These are phyloP conservation scores for Brassicogethes aeneus DNA, from an alignment of 2,888 invertebrate species.

Conservation along the genomic window DNA sequence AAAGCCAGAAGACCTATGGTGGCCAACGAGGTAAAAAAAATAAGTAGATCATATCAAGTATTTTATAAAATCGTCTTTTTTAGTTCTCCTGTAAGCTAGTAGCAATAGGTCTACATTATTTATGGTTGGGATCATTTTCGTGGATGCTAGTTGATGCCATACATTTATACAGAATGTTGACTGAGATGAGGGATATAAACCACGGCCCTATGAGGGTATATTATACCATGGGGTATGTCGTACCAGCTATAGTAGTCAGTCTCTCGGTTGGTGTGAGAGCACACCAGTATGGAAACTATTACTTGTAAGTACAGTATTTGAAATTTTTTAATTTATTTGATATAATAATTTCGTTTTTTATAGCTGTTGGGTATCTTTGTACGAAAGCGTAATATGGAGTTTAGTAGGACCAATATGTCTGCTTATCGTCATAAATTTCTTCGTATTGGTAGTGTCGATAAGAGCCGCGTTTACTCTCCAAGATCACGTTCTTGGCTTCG, in stretches of 20 bases:
- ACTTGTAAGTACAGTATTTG: constrained; percentile 65
- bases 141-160: constrained; percentile 91
- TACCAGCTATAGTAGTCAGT: constrained; percentile 85
- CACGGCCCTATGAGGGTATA: constrained; percentile 90
- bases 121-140: constrained; percentile 82
- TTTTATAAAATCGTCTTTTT: constrained; percentile 16
- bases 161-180: constrained; percentile 87
- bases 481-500: constrained; percentile 82
- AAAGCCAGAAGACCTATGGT: constrained; percentile 74
- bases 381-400: constrained; percentile 92
- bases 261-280: constrained; percentile 87
- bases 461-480: constrained; percentile 85
- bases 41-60: constrained; percentile 3
- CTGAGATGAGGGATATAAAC: constrained; percentile 93
- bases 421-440: constrained; percentile 67
- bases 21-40: constrained; percentile 62
- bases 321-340: constrained; percentile 4
- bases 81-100: constrained; percentile 80
- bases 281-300: constrained; percentile 89
- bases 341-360: constrained; percentile 12
- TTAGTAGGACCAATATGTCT: constrained; percentile 83
- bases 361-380: constrained; percentile 93
- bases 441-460: constrained; percentile 75
- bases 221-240: constrained; percentile 84
- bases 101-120: constrained; percentile 87